These are phyloP conservation scores for Bradysia coprophila DNA, from an alignment of 1,140 invertebrate species.

Conservation along the genomic window DNA sequence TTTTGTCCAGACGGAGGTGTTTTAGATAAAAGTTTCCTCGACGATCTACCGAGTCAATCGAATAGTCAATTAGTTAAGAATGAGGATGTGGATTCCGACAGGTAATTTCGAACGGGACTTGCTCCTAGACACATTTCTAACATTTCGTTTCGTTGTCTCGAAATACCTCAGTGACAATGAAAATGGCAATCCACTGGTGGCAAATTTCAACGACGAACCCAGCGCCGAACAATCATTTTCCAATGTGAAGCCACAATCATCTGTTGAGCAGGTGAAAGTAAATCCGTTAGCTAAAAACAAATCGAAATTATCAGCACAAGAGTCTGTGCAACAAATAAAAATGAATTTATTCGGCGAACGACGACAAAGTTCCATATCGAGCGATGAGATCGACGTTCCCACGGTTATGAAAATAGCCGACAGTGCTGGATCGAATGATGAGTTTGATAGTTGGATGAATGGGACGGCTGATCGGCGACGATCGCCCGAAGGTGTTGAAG, in stretches of 20 bases:
- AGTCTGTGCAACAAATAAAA: background rate
- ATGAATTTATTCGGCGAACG: background rate
- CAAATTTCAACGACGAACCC: conserved; percentile 69
- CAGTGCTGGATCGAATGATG: conserved; percentile 3
- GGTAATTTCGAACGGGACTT: too few relatives aligned
- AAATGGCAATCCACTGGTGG: conserved; percentile 65
- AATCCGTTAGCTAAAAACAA: conserved; percentile 5
- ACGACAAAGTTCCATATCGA: conserved; percentile 1
- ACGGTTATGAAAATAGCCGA: conserved; percentile 7
- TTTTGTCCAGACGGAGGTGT: conserved; percentile 66
- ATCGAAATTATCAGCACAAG: background rate
- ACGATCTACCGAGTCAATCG: conserved; percentile 36
- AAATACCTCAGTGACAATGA: conserved; percentile 46
- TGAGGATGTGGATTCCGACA: conserved; percentile 26
- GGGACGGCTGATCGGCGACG: conserved; percentile 25
- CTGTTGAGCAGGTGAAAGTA: conserved; percentile 6
- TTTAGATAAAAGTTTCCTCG: conserved; percentile 64
- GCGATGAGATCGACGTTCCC: conserved; percentile 5
- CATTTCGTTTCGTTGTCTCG: too few relatives aligned
- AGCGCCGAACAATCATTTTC: conserved; percentile 33
- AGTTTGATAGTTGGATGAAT: conserved; percentile 16
- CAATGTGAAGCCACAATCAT: conserved; percentile 15
- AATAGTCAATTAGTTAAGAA: too few relatives aligned
- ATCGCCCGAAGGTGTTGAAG: conserved; percentile 26
- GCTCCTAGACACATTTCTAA: too few relatives aligned